Evolutionary conservation across 2,113 vertebrate species (phyloP).

Genomic region (Microcebus lehilahytsara): DNA sequence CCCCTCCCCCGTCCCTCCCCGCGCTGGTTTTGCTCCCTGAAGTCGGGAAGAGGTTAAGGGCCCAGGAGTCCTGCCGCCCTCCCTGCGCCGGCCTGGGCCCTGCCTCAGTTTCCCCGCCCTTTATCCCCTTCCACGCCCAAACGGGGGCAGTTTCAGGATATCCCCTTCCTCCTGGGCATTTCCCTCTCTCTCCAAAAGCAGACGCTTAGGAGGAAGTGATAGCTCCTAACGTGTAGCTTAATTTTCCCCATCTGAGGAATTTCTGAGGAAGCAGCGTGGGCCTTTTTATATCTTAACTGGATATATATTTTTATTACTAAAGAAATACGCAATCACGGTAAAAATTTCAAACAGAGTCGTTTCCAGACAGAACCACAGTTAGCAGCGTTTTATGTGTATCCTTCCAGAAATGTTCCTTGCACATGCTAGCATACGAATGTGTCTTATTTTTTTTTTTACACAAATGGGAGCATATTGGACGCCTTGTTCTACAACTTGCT

Average conservation of each 20-base stretch:
- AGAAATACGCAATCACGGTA: slow-evolving; percentile 61
- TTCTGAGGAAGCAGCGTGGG: slow-evolving; percentile 58
- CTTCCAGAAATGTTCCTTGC: slow-evolving; percentile 49
- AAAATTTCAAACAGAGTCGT: slow-evolving; percentile 53
- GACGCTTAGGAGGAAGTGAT: slow-evolving; percentile 25
- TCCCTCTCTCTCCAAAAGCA: not conserved
- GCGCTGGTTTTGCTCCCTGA: slow-evolving; percentile 10
- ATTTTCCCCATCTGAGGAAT: slow-evolving; percentile 62
- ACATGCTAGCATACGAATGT: not conserved
- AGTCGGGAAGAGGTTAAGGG: slow-evolving; percentile 4
- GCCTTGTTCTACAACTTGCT: slow-evolving; percentile 45
- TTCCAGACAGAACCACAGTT: slow-evolving; percentile 56
- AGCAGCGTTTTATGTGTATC: slow-evolving; percentile 34
- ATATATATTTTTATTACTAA: slow-evolving; percentile 44
- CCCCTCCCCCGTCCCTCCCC: not conserved
- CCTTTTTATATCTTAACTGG: slow-evolving; percentile 54
- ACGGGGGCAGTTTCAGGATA: not conserved
- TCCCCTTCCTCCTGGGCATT: not conserved
- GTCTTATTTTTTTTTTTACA: not conserved
- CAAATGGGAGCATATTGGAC: not conserved
- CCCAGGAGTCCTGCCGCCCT: not conserved
- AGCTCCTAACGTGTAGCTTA: slow-evolving; percentile 48
- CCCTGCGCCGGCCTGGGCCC: not conserved
- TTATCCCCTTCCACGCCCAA: not conserved
- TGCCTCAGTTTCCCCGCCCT: not conserved